Evolutionary conservation across 2,797 vertebrate species (phyloP).

Genomic region (Percopsis omiscomaycus): DNA sequence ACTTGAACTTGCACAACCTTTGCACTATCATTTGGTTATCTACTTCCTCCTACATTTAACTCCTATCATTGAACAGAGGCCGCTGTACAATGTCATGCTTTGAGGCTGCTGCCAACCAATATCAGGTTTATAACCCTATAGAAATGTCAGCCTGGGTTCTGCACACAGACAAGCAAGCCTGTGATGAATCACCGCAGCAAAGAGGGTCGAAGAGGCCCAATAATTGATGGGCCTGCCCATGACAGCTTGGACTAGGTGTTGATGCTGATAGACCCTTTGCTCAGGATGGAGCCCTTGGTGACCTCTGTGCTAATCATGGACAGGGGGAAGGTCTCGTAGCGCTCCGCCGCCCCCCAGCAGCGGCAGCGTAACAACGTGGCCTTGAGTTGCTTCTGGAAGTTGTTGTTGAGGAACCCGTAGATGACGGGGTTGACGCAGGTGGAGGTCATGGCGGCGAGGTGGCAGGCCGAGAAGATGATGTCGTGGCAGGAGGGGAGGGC

Average conservation of each 20-base stretch:
- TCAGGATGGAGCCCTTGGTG: conserved; percentile 81
- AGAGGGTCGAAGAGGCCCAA: conserved; percentile 17
- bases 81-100: conserved; percentile 14
- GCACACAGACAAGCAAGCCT: conserved; percentile 33
- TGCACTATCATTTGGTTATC: conserved; percentile 51
- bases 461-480: conserved; percentile 84
- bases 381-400: conserved; percentile 86
- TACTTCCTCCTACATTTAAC: conserved; percentile 45
- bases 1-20: conserved; percentile 46
- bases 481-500: conserved; percentile 77
- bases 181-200: conserved; percentile 28
- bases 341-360: conserved; percentile 75
- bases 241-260: conserved; percentile 49
- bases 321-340: conserved; percentile 83
- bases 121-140: conserved; percentile 41
- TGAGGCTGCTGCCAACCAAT: conserved; percentile 34
- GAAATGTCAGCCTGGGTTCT: conserved; percentile 42
- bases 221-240: background rate
- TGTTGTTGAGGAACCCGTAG: conserved; percentile 87
- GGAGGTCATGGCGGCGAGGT: conserved; percentile 83
- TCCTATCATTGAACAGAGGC: conserved; percentile 31
- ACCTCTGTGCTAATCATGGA: conserved; percentile 85
- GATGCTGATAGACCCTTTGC: conserved; percentile 73
- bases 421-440: conserved; percentile 86
- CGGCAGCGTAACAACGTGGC: conserved; percentile 77